These are phyloP conservation scores for Stictonetta naevosa DNA, from an alignment of 2,113 vertebrate genomes.

Conservation along the genomic window DNA sequence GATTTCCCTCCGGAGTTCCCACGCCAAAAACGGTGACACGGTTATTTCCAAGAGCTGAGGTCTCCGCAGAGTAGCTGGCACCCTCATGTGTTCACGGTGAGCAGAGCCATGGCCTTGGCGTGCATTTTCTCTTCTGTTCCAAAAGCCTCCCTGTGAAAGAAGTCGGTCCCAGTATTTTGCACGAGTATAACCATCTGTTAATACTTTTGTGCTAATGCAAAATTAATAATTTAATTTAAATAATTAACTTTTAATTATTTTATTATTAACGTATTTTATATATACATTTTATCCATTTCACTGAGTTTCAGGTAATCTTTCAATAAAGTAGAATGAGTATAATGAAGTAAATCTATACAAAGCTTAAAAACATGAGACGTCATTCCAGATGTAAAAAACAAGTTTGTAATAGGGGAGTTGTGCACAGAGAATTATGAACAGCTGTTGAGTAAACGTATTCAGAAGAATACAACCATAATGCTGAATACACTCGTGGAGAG, in stretches of 20 bases:
- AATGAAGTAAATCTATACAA: neutral
- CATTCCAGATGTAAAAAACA: neutral
- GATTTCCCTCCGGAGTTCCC: neutral
- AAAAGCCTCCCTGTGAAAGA: neutral
- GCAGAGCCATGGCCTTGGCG: neutral
- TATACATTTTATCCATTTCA: neutral
- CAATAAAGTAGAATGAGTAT: neutral
- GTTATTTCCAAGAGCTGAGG: neutral
- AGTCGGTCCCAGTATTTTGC: neutral
- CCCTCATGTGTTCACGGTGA: neutral
- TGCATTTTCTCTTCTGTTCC: neutral
- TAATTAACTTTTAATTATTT: too few relatives aligned
- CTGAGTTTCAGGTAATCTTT: neutral
- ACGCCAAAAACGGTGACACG: neutral
- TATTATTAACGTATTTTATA: neutral
- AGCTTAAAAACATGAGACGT: neutral
- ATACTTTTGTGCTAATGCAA: too few relatives aligned
- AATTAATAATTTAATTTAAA: neutral
- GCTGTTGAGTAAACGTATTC: neutral
- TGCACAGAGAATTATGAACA: neutral
- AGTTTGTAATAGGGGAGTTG: neutral
- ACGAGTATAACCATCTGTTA: neutral
- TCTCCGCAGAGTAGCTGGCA: neutral
- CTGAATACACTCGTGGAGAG: neutral
- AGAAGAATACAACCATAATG: neutral